Conservation (phyloP, 92 coral and sea anemone species). For the Nematostella vectensis region DNA sequence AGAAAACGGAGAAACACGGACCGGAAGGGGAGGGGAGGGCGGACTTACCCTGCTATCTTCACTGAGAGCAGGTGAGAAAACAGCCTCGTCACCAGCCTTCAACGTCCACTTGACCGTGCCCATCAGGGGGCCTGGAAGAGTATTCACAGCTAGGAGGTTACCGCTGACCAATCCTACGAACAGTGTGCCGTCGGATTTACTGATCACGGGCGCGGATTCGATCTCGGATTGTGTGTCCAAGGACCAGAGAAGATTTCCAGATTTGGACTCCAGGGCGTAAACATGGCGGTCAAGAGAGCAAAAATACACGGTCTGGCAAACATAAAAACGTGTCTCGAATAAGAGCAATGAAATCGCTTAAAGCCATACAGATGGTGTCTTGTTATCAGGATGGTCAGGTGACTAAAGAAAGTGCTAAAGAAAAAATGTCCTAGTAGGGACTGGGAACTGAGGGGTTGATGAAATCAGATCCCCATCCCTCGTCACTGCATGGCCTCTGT, state of each 20-base stretch:
- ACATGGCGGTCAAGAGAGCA: constrained; percentile 66
- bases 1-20: too few relatives aligned
- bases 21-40: too few relatives aligned
- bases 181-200: constrained; percentile 60
- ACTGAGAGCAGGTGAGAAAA: constrained; percentile 69
- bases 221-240: constrained; percentile 69
- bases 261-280: constrained; percentile 59
- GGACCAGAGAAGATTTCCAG: constrained; percentile 61
- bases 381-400: too few relatives aligned
- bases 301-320: constrained; percentile 48
- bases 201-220: constrained; percentile 70
- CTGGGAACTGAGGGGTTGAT: too few relatives aligned
- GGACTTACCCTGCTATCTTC: constrained; percentile 75
- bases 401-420: too few relatives aligned
- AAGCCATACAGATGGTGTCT: too few relatives aligned
- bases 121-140: constrained; percentile 61
- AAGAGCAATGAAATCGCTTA: too few relatives aligned
- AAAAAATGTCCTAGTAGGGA: too few relatives aligned
- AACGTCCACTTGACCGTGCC: constrained; percentile 68
- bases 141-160: constrained; percentile 59
- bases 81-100: constrained; percentile 72
- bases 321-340: too few relatives aligned
- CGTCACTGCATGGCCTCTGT: too few relatives aligned
- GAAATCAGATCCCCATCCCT: too few relatives aligned
- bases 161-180: constrained; percentile 60